phyloP scores from a whole-genome alignment of 2,888 invertebrate genomes.

The Ashinkailepas kermadecensis region DNA sequence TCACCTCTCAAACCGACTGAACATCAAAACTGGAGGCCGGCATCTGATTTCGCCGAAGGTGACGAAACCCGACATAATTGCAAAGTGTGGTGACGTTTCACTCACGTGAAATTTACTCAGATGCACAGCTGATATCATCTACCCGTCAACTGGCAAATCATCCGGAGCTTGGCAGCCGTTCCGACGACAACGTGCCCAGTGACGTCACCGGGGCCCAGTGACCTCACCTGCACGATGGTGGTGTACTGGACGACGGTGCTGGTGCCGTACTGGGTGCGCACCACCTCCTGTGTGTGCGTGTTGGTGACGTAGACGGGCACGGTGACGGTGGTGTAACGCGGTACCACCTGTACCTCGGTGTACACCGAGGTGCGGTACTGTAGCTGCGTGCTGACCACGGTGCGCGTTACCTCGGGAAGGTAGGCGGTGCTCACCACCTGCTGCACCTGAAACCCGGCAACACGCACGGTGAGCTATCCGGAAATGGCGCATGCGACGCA shows the following conservation, averaged over 20 bases:
- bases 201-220: too few species aligned
- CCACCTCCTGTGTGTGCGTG: neutral
- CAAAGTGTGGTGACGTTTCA: too few species aligned
- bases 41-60: too few species aligned
- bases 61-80: too few species aligned
- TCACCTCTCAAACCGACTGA: too few species aligned
- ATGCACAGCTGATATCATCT: too few species aligned
- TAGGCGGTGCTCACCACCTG: neutral
- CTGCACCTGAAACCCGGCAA: neutral
- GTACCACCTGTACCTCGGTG: neutral
- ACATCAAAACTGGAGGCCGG: too few species aligned
- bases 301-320: conserved; percentile 5
- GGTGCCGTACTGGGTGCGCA: neutral
- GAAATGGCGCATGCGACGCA: too few species aligned
- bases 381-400: neutral
- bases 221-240: neutral
- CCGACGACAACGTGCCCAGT: too few species aligned
- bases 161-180: too few species aligned
- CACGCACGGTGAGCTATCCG: neutral
- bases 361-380: neutral
- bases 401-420: neutral
- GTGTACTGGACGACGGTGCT: conserved; percentile 14
- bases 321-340: neutral
- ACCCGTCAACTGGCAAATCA: too few species aligned
- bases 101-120: too few species aligned